These are phyloP conservation scores for Gallinago solitaria DNA, from an alignment of 2,797 vertebrate genomes.

Conservation along the genomic window DNA sequence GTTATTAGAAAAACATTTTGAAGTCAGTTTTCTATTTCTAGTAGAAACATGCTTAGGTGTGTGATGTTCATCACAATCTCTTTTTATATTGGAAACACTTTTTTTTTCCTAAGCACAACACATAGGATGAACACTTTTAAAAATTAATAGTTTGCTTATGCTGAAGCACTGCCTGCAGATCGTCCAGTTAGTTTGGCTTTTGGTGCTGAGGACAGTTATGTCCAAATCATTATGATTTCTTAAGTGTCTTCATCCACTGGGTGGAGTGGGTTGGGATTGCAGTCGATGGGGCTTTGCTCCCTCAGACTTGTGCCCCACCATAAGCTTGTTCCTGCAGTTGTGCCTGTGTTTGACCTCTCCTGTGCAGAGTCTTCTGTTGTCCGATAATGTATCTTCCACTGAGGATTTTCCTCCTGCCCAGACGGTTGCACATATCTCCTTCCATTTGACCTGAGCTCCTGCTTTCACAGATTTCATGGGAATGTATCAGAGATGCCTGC, in stretches of 20 bases:
- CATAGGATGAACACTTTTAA: background rate
- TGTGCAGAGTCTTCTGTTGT: background rate
- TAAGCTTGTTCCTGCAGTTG: background rate
- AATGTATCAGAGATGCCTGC: background rate
- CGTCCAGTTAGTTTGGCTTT: background rate
- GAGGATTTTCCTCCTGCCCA: background rate
- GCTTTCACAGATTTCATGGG: background rate
- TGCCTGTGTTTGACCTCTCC: background rate
- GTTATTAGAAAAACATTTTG: background rate
- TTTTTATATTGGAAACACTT: background rate
- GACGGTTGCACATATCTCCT: fast-evolving
- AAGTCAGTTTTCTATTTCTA: background rate
- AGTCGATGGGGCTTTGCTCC: background rate
- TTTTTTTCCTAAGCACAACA: background rate
- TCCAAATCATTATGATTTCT: background rate
- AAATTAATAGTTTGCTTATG: background rate
- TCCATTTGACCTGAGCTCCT: background rate
- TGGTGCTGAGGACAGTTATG: background rate
- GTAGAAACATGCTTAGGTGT: background rate
- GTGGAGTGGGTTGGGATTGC: background rate
- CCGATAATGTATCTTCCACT: fast-evolving
- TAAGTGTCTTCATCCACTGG: background rate
- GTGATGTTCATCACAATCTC: background rate
- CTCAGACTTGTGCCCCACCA: background rate
- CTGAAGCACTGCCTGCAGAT: background rate